Evolutionary conservation across 1,140 invertebrate species (phyloP).

Genomic region (Ceratoteleas bidentatus): DNA sequence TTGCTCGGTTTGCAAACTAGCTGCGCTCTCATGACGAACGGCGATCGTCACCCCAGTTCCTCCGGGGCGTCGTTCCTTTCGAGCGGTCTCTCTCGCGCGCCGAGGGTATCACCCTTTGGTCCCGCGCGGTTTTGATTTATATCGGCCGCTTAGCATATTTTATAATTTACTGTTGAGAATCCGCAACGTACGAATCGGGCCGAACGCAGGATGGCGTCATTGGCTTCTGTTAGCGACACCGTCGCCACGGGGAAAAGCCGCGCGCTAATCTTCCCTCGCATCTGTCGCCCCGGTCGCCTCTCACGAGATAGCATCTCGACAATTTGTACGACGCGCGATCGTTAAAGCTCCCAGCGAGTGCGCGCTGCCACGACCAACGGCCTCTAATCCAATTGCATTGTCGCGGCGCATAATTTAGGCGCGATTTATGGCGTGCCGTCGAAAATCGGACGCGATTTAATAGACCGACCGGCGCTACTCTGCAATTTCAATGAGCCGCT

Average conservation of each 20-base stretch:
- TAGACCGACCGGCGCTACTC: constrained; percentile 1
- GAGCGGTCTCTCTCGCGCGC: constrained; percentile 63
- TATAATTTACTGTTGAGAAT: constrained; percentile 78
- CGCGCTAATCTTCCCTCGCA: constrained; percentile 75
- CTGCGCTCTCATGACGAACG: constrained; percentile 48
- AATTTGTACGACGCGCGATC: constrained; percentile 79
- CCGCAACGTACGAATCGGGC: constrained; percentile 76
- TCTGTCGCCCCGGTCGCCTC: constrained; percentile 66
- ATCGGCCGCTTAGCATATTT: constrained; percentile 80
- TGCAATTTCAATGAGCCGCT: constrained; percentile 1
- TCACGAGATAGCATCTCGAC: constrained; percentile 76
- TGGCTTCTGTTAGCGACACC: constrained; percentile 71
- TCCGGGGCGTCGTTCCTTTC: constrained; percentile 67
- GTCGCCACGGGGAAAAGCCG: constrained; percentile 69
- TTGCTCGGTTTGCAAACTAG: constrained; percentile 80
- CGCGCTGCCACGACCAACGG: constrained; percentile 66
- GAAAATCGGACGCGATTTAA: constrained; percentile 7
- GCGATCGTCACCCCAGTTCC: constrained; percentile 66
- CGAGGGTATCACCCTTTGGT: constrained; percentile 57
- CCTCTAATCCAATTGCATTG: constrained; percentile 79
- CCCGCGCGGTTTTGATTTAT: constrained; percentile 80
- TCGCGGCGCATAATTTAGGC: constrained; percentile 47
- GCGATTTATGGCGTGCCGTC: neutral
- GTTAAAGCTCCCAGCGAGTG: constrained; percentile 75
- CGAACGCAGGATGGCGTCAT: constrained; percentile 58